phyloP scores from a whole-genome alignment of 2,888 invertebrate genomes.

The Leuctra nigra region DNA sequence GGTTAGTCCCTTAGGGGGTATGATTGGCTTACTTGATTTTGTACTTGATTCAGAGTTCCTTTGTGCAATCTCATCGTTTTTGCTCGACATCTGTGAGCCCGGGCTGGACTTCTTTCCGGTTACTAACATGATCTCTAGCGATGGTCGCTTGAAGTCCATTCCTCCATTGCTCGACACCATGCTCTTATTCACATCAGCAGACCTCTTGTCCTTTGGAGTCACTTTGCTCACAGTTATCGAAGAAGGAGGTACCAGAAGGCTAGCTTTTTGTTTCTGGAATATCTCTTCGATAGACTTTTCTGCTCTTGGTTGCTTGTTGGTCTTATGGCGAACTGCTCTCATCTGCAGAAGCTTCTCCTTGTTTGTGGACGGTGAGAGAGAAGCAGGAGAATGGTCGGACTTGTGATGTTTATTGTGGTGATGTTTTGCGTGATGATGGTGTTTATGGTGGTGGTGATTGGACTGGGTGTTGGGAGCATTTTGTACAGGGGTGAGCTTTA shows the following conservation, averaged over 20 bases:
- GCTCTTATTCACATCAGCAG: slow-evolving; percentile 31
- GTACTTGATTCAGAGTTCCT: not conserved
- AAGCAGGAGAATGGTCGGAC: not conserved
- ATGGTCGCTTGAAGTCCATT: slow-evolving; percentile 34
- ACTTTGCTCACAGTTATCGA: slow-evolving; percentile 42
- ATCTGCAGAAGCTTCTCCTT: slow-evolving; percentile 42
- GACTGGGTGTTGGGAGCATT: not conserved
- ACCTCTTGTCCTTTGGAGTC: slow-evolving; percentile 38
- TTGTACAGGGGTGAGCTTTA: slow-evolving; percentile 23
- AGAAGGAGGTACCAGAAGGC: slow-evolving; percentile 35
- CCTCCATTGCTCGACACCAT: slow-evolving; percentile 30
- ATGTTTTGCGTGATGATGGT: slow-evolving; percentile 25
- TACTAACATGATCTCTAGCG: slow-evolving; percentile 36
- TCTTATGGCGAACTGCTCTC: slow-evolving; percentile 41
- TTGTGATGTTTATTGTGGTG: slow-evolving; percentile 4
- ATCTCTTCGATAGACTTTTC: slow-evolving; percentile 19
- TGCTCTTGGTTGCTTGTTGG: slow-evolving; percentile 16
- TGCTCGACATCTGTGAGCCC: not conserved
- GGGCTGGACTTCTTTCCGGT: slow-evolving; percentile 18
- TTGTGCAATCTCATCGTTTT: not conserved
- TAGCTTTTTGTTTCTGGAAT: slow-evolving; percentile 24
- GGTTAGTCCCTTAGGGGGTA: slow-evolving; percentile 32
- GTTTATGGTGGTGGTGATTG: slow-evolving; percentile 21
- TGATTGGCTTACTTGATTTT: slow-evolving; percentile 16
- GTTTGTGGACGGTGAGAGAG: slow-evolving; percentile 22